phyloP scores from a whole-genome alignment of 2,888 invertebrate genomes.

The Polyommatus icarus region DNA sequence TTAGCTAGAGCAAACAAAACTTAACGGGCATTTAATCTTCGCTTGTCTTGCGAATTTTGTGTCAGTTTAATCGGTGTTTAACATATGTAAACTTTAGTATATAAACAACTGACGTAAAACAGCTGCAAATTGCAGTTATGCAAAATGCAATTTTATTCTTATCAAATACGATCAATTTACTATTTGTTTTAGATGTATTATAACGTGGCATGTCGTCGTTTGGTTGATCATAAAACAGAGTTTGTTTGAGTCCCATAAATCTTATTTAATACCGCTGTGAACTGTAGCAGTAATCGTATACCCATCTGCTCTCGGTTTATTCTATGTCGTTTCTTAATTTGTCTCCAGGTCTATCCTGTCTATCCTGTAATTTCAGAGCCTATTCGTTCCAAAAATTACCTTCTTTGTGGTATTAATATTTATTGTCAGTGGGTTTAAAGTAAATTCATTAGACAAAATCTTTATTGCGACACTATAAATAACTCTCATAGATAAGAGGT shows the following conservation, averaged over 20 bases:
- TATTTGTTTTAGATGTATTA: neutral
- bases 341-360: no score
- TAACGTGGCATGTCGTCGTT: neutral
- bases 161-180: neutral
- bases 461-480: no score
- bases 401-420: no score
- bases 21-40: neutral
- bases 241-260: neutral
- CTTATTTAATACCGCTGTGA: neutral
- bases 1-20: neutral
- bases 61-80: slow-evolving; percentile 11
- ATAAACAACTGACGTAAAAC: no score
- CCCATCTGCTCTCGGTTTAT: no score
- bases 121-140: neutral
- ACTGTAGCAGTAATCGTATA: no score
- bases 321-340: no score
- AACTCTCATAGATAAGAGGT: no score
- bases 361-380: no score
- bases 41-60: neutral
- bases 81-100: neutral
- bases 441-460: no score
- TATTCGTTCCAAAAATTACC: no score
- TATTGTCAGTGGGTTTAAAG: no score
- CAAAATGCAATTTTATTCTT: neutral
- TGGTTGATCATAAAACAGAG: neutral